phyloP scores from a whole-genome alignment of 2,888 invertebrate species.

The Dendrolimus pini region DNA sequence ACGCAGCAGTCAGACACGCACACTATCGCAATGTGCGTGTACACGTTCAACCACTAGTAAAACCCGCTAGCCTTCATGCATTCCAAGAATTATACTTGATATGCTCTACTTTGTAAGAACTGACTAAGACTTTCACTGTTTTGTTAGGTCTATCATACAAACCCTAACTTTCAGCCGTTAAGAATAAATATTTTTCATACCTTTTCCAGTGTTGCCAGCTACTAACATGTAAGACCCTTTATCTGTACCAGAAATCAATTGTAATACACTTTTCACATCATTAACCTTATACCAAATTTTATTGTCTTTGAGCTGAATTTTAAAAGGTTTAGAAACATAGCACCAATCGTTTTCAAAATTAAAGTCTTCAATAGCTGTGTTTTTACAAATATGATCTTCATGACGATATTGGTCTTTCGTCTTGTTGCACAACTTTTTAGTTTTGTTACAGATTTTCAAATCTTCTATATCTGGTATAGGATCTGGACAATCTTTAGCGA shows the following conservation, averaged over 20 bases:
- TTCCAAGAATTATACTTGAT: no score
- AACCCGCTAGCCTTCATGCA: no score
- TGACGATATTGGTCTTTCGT: neutral
- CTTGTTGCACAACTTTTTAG: constrained; percentile 9
- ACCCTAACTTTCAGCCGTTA: no score
- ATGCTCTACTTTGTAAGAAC: no score
- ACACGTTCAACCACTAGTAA: no score
- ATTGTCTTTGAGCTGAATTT: constrained; percentile 47
- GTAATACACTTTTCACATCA: constrained; percentile 64
- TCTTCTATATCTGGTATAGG: constrained; percentile 58
- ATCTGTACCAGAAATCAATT: constrained; percentile 51
- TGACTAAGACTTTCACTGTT: no score
- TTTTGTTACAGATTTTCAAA: constrained; percentile 25
- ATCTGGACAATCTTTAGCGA: constrained; percentile 76
- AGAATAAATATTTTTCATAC: constrained; percentile 40
- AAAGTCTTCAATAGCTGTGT: constrained; percentile 1
- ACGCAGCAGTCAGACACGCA: no score
- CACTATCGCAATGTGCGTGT: no score
- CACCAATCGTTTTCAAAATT: constrained; percentile 30
- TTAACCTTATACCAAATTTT: constrained; percentile 71
- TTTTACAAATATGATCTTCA: neutral
- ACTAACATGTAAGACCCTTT: constrained; percentile 77
- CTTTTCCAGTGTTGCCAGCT: constrained; percentile 88
- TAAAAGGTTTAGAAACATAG: constrained; percentile 14
- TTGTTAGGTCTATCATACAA: no score